These are phyloP conservation scores for Galeopsomyia nigrocyanea DNA, from an alignment of 2,888 invertebrate species.

Conservation along the genomic window DNA sequence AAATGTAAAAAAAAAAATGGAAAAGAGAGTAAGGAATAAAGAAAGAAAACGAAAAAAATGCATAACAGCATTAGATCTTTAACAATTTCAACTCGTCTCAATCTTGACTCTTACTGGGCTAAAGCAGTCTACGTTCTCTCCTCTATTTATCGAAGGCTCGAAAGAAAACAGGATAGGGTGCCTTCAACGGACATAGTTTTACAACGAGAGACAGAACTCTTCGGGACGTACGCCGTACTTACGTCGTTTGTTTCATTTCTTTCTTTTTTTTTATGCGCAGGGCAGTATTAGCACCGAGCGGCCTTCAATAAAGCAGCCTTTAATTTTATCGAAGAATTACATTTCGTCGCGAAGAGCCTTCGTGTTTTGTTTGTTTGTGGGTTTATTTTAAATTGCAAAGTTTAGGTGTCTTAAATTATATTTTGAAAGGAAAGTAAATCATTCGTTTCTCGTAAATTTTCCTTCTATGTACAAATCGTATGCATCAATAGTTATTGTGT, in stretches of 20 bases:
- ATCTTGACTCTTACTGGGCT: constrained; percentile 64
- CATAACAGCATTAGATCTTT: constrained; percentile 21
- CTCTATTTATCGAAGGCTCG: constrained; percentile 53
- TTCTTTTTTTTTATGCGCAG: constrained; percentile 28
- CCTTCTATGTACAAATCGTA: constrained; percentile 1
- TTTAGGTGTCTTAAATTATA: constrained; percentile 26
- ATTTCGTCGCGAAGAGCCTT: constrained; percentile 8
- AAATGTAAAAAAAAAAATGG: no score
- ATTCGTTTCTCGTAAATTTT: constrained; percentile 3
- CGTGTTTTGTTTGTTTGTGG: neutral
- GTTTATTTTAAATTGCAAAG: constrained; percentile 6
- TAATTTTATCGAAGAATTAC: constrained; percentile 23
- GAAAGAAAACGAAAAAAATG: neutral
- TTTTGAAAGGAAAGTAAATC: constrained; percentile 9
- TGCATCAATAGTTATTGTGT: constrained; percentile 10
- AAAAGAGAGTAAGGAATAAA: no score
- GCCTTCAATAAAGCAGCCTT: constrained; percentile 42
- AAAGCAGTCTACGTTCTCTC: constrained; percentile 67
- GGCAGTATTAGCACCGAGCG: constrained; percentile 44
- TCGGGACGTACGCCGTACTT: no score
- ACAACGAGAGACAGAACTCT: no score
- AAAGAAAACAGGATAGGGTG: constrained; percentile 22
- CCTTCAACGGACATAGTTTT: constrained; percentile 21
- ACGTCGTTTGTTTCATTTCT: neutral
- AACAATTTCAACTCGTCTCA: constrained; percentile 50